Percentiles rank a stretch among this genome's conserved stretches.
These are phyloP conservation scores for Charanyca ferruginea DNA, from an alignment of 2,888 invertebrate species.

Conservation along the genomic window DNA sequence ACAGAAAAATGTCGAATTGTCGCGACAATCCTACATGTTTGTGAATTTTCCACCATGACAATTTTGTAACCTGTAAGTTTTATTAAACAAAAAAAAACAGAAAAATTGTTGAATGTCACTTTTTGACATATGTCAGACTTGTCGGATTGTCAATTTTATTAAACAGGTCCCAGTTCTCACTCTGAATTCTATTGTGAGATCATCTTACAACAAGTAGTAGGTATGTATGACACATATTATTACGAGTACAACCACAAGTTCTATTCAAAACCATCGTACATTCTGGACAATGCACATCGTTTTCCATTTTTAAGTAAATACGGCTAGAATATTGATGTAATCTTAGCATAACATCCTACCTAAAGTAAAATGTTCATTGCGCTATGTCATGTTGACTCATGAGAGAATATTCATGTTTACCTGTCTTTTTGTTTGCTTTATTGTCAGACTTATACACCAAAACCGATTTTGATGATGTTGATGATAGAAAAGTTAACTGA, in stretches of 20 bases:
- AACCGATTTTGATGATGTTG: not conserved
- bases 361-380: not conserved
- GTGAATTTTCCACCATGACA: too few relatives aligned
- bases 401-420: constrained; percentile 2
- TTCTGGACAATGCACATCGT: constrained; percentile 65
- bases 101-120: too few relatives aligned
- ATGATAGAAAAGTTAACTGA: not conserved
- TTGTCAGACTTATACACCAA: not conserved
- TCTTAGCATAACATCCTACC: not conserved
- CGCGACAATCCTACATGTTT: too few relatives aligned
- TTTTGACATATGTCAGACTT: too few relatives aligned
- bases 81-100: too few relatives aligned
- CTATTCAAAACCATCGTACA: constrained; percentile 67
- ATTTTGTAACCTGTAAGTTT: too few relatives aligned
- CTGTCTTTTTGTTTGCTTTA: not conserved
- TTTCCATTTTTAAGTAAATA: constrained; percentile 71
- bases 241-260: constrained; percentile 8
- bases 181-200: constrained; percentile 52
- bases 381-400: constrained; percentile 2
- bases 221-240: not conserved
- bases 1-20: too few relatives aligned
- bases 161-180: too few relatives aligned
- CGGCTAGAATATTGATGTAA: constrained; percentile 65
- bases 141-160: too few relatives aligned
- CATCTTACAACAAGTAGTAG: constrained; percentile 41